These are phyloP conservation scores for Hedychridium roseum DNA, from an alignment of 2,888 invertebrate genomes.

Conservation along the genomic window DNA sequence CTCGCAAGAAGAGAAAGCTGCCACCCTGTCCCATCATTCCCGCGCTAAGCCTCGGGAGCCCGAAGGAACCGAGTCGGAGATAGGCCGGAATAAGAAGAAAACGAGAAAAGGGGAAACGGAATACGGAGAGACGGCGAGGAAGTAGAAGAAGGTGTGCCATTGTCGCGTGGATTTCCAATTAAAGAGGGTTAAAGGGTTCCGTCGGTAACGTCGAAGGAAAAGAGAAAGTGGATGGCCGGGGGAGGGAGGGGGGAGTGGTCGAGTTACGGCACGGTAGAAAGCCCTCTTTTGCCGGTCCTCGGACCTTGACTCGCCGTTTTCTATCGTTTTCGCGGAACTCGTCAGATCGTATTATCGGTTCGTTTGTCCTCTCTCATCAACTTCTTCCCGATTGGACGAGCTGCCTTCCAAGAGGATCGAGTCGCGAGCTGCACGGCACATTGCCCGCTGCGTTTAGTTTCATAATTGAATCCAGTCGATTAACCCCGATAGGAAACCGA, in stretches of 20 bases:
- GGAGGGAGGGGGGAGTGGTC: slow-evolving; percentile 21
- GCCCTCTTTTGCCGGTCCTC: slow-evolving; percentile 8
- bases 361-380: slow-evolving; percentile 11
- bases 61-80: too few relatives aligned
- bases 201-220: too few relatives aligned
- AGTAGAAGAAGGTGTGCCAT: slow-evolving; percentile 36
- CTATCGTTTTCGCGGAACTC: slow-evolving; percentile 1
- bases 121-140: slow-evolving; percentile 14
- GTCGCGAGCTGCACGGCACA: not conserved
- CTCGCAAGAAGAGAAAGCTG: slow-evolving; percentile 15
- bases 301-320: not conserved
- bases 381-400: not conserved
- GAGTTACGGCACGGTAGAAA: slow-evolving; percentile 23
- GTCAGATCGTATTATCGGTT: slow-evolving; percentile 11
- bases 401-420: not conserved
- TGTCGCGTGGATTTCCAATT: slow-evolving; percentile 54
- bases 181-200: slow-evolving; percentile 40
- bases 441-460: slow-evolving; percentile 37
- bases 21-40: slow-evolving; percentile 7
- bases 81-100: slow-evolving; percentile 5
- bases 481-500: slow-evolving; percentile 49
- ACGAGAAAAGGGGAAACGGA: slow-evolving; percentile 7
- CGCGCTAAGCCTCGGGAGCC: too few relatives aligned
- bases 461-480: slow-evolving; percentile 55
- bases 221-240: slow-evolving; percentile 11